phyloP scores from a whole-genome alignment of 2,113 vertebrate genomes.

The Kobus ellipsiprymnus region DNA sequence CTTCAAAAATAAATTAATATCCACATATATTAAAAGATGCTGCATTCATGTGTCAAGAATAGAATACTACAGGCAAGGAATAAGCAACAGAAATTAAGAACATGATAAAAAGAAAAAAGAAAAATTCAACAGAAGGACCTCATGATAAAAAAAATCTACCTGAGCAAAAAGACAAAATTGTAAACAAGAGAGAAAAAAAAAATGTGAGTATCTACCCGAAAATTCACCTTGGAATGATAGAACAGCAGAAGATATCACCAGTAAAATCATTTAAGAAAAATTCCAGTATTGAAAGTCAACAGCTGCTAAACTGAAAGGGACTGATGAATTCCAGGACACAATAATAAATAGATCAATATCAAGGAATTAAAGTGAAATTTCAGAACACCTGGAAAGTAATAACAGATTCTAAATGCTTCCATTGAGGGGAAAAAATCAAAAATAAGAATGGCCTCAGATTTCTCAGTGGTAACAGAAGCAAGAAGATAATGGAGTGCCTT shows the following conservation, averaged over 20 bases:
- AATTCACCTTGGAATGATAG: background rate
- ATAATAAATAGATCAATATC: background rate
- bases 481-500: background rate
- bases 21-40: background rate
- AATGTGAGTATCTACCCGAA: background rate
- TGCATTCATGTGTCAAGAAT: background rate
- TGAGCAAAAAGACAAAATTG: background rate
- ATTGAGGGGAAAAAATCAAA: background rate
- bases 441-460: background rate
- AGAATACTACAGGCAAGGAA: background rate
- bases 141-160: background rate
- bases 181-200: background rate
- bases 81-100: background rate
- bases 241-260: background rate
- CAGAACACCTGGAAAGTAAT: background rate
- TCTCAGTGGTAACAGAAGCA: background rate
- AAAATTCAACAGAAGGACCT: background rate
- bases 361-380: background rate
- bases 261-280: conserved; percentile 16
- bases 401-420: conserved; percentile 9
- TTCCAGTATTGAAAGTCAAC: background rate
- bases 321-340: background rate
- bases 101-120: background rate
- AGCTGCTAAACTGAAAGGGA: background rate
- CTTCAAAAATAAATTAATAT: background rate